Conservation (phyloP, 2,797 vertebrate species). For the Tokudaia muenninki region DNA sequence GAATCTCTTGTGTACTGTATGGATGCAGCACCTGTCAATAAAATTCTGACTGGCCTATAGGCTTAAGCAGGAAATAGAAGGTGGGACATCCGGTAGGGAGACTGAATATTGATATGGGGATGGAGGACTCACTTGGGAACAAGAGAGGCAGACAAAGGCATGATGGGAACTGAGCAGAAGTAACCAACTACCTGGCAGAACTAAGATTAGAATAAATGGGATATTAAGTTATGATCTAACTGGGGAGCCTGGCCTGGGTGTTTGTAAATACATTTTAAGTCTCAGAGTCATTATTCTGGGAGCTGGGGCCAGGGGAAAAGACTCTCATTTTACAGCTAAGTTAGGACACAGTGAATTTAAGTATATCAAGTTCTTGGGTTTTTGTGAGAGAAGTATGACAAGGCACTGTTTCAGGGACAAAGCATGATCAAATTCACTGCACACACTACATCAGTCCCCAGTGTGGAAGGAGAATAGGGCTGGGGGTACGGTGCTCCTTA, state of each 20-base stretch:
- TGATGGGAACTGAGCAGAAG: neutral
- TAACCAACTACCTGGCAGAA: neutral
- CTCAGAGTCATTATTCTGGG: no score
- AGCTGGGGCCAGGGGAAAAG: neutral
- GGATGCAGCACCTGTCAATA: neutral
- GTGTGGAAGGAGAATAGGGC: neutral
- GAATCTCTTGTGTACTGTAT: neutral
- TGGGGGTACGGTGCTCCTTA: neutral
- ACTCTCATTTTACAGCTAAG: neutral
- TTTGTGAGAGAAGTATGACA: neutral
- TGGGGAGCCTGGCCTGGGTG: neutral
- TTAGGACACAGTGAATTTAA: neutral
- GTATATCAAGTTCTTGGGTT: slow-evolving; percentile 20
- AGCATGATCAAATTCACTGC: neutral
- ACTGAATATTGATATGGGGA: neutral
- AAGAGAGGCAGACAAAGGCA: neutral
- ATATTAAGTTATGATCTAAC: neutral
- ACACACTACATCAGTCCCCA: neutral
- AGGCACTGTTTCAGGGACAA: neutral
- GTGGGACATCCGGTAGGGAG: neutral
- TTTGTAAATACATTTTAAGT: neutral
- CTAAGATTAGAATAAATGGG: neutral
- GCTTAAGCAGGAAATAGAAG: neutral
- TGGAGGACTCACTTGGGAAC: neutral
- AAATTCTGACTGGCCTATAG: neutral